phyloP scores from a whole-genome alignment of 2,888 invertebrate species.

The Chloroclystis v-ata region DNA sequence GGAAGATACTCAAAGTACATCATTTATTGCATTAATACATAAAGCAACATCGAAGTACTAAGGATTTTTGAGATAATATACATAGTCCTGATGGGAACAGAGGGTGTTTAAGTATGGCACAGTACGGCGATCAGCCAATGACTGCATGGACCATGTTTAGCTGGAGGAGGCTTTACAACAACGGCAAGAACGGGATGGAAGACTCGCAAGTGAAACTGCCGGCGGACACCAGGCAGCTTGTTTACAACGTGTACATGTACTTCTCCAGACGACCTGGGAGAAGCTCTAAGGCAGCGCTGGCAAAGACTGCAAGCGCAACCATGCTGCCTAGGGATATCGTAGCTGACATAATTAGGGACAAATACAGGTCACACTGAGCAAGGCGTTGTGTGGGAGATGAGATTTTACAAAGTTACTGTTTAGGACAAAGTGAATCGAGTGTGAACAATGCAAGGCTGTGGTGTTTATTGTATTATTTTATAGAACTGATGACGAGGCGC shows the following conservation, averaged over 20 bases:
- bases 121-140: constrained; percentile 74
- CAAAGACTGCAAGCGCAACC: constrained; percentile 68
- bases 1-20: too few relatives aligned
- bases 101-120: constrained; percentile 58
- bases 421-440: neutral
- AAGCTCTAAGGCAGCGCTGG: constrained; percentile 57
- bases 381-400: too few relatives aligned
- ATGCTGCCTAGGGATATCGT: constrained; percentile 70
- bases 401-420: neutral
- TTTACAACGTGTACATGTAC: constrained; percentile 71
- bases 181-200: constrained; percentile 49
- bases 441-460: constrained; percentile 3
- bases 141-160: constrained; percentile 76
- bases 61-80: constrained; percentile 26
- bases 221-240: constrained; percentile 67
- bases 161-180: constrained; percentile 67
- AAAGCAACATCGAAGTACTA: too few relatives aligned
- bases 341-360: constrained; percentile 67
- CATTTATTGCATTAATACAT: too few relatives aligned
- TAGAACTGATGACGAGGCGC: neutral
- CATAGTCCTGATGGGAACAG: constrained; percentile 23
- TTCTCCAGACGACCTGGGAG: constrained; percentile 65
- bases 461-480: neutral
- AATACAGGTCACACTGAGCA: constrained; percentile 40
- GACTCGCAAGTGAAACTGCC: constrained; percentile 60